These are phyloP conservation scores for Microcebus griseorufus DNA, from an alignment of 2,113 vertebrate species.

Conservation along the genomic window DNA sequence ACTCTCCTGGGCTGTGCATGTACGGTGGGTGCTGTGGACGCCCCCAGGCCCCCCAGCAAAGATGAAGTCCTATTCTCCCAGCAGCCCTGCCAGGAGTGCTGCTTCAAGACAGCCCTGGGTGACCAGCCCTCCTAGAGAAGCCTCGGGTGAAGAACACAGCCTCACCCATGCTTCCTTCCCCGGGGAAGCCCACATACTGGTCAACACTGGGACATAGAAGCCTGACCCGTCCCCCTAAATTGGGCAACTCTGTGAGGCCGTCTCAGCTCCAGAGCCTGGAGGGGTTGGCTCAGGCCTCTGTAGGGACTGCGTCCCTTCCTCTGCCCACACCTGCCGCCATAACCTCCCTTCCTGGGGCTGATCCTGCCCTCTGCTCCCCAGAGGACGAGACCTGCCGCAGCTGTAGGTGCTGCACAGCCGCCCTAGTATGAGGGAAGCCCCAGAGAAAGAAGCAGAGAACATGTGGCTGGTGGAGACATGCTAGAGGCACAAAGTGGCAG, in stretches of 20 bases:
- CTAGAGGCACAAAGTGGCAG: background rate
- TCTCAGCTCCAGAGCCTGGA: background rate
- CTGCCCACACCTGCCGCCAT: background rate
- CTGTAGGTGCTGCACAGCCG: fast-evolving
- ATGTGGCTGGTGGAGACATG: background rate
- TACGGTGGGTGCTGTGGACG: background rate
- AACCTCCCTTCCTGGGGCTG: background rate
- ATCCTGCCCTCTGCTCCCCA: background rate
- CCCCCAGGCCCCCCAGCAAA: background rate
- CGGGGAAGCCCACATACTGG: background rate
- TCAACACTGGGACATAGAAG: background rate
- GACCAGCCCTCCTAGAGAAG: background rate
- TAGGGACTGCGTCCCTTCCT: background rate
- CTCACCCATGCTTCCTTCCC: background rate
- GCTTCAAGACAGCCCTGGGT: background rate
- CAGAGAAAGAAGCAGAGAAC: background rate
- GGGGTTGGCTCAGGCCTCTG: background rate
- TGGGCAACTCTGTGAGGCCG: background rate
- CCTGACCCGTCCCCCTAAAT: no score
- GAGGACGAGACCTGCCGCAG: background rate
- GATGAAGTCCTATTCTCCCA: background rate
- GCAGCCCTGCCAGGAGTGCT: no score
- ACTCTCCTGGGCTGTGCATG: background rate
- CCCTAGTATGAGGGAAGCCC: background rate
- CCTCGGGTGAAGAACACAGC: background rate